These are phyloP conservation scores for Gallinago stenura DNA, from an alignment of 2,797 vertebrate genomes.

Conservation along the genomic window DNA sequence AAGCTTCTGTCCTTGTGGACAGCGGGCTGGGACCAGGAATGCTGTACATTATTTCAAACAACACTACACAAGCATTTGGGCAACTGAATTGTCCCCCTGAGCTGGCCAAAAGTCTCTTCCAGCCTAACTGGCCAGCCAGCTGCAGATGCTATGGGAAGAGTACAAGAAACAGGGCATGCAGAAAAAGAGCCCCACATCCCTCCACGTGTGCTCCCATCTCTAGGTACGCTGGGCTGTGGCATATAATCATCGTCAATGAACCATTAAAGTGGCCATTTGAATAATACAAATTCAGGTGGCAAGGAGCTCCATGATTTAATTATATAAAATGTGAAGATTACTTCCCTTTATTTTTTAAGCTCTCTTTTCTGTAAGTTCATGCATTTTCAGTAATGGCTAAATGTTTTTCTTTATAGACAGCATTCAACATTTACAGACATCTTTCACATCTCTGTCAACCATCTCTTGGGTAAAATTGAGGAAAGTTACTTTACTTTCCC, in stretches of 20 bases:
- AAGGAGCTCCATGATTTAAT: background rate
- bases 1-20: background rate
- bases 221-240: fast-evolving
- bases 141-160: background rate
- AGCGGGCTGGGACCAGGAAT: background rate
- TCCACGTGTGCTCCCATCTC: fast-evolving
- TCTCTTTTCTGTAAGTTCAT: background rate
- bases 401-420: background rate
- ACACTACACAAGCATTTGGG: fast-evolving
- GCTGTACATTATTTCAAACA: background rate
- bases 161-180: background rate
- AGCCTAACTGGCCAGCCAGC: background rate
- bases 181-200: background rate
- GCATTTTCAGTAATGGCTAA: background rate
- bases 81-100: background rate
- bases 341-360: background rate
- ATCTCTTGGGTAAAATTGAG: background rate
- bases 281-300: background rate
- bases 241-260: background rate
- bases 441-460: background rate
- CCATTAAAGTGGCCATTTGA: background rate
- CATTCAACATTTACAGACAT: background rate
- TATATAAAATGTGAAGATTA: fast-evolving
- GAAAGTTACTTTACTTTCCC: background rate
- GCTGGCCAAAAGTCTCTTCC: background rate